Evolutionary conservation across 1,140 invertebrate species (phyloP), one percentile per base, ranked within the genome.

Genomic region (Magallana angulata): DNA sequence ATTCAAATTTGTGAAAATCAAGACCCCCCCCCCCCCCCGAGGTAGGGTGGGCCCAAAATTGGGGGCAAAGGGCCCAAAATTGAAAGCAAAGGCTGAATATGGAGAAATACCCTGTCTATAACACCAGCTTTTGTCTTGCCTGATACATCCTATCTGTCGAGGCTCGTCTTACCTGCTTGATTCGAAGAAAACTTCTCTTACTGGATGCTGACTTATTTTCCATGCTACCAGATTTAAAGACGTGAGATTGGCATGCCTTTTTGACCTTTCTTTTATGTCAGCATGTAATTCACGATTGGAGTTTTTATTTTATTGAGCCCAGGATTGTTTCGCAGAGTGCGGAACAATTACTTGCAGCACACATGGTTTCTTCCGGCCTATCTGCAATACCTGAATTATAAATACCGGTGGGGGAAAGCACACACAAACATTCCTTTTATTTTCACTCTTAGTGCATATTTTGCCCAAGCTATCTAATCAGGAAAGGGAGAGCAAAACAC

Each of bases 281-380:
- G 56, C 56, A 86, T 56, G 57, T 62, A 14, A 18, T 57, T n/a
- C n/a, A 57, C 4, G 6, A 36, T 3, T n/a, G 59, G 59, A 6
- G 82, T 24, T 30, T 4, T 58, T n/a, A 8, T 59, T 58, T 57
- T 83, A n/a, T 89, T 89, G 88, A 86, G 84, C 7, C 85, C 76
- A 68, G 3, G 62, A 76, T 24, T 88, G 84, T 7, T 57, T 57
- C 18, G 62, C 57, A n/a, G 56, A 87, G n/a, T 57, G 18, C 1
- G 86, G 82, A 36, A 60, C 86, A 57, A 84, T 84, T 16, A 84
- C 84, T 6, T 48, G 1, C 36, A 48, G 36, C 36, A 48, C 5
- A 48, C 36, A 48, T 48, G 80, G 56, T 48, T 87, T 64, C n/a
- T 84, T 36, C 57, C 30, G 11, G 14, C 60, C 56, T 48, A 83